Evolutionary conservation across 2,113 vertebrate genomes (phyloP), one percentile per base, ranked within the genome.

Genomic region (Aviceda subcristata): DNA sequence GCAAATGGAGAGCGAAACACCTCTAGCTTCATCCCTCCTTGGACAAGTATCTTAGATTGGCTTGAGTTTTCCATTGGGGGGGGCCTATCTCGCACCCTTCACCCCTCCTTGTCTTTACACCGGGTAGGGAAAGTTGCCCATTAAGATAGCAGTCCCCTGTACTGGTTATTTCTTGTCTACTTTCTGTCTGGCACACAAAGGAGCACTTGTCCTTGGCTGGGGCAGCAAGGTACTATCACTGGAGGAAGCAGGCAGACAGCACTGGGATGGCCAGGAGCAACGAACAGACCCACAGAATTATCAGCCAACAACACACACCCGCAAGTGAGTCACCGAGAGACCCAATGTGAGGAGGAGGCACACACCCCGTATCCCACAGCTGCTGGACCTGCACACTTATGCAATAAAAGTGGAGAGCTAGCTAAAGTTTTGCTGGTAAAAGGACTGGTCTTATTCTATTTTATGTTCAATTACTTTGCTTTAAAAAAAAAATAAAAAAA

Each of bases 341-440:
- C 5, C 16, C 53, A 34, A 39, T 0, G 0, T 6, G 26, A 20
- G 9, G 32, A 67, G 34, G 32, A 74, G 50, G 29, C 32, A 75
- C 55, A 5, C 26, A 15, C 2, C 4, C 64, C 75, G 39, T 32
- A 20, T 10, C 34, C 30, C 48, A 46, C 43, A 53, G 71, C 57
- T 43, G 34, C 63, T 43, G 36, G 39, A 76, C 45, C 21, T 69
- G 50, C 26, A 63, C n/a, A 8, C 6, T 60, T 53, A 9, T 0
- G 29, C 51, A 48, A 23, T 14, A 23, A 10, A 73, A 94, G 12
- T 23, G 15, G 24, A 76, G 45, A 93, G 24, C 15, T 34, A 79
- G 48, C 17, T 73, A 15, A 73, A 69, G 41, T 51, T 88, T 68
- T 64, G 7, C 56, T 85, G n/a, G 36, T 48, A 63, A 66, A 92